Conservation (phyloP, 1,140 invertebrate genomes). For the Drosophila asahinai region DNA sequence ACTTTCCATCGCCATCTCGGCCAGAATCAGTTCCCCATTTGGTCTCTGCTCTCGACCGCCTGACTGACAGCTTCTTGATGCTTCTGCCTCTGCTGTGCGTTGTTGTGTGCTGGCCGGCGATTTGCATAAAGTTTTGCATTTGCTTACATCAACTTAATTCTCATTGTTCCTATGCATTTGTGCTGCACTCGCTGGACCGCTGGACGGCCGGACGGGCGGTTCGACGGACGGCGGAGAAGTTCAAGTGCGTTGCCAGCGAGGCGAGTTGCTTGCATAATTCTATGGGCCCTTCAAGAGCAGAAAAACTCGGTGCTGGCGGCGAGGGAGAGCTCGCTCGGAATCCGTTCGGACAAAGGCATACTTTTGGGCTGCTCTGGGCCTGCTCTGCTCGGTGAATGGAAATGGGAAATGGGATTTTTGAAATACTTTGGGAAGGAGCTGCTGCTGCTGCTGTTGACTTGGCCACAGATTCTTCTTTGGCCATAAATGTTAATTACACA, state of each 20-base stretch:
- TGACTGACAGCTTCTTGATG: constrained; percentile 57
- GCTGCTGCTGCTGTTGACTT: constrained; percentile 14
- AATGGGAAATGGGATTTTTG: constrained; percentile 45
- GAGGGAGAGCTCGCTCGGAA: not conserved
- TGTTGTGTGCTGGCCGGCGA: constrained; percentile 48
- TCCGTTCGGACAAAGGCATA: constrained; percentile 46
- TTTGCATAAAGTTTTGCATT: constrained; percentile 64
- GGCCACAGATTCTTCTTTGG: constrained; percentile 19
- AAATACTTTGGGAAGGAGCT: constrained; percentile 25
- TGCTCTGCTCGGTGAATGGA: constrained; percentile 4
- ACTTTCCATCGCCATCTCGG: constrained; percentile 6
- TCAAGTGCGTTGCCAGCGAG: constrained; percentile 74
- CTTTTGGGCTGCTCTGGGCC: constrained; percentile 35
- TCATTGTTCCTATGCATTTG: constrained; percentile 81
- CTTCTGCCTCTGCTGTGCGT: constrained; percentile 25
- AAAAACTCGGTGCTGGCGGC: constrained; percentile 20
- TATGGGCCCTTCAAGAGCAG: constrained; percentile 50
- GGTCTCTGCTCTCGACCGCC: constrained; percentile 35
- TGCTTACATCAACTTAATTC: constrained; percentile 73
- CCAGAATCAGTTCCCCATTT: constrained; percentile 35
- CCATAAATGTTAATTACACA: constrained; percentile 78
- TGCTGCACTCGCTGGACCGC: constrained; percentile 65
- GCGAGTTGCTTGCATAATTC: constrained; percentile 64
- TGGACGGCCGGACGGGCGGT: constrained; percentile 22
- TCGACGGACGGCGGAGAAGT: constrained; percentile 61